Base-by-base conservation (phyloP, 2,888 invertebrate genomes). In the Dione vanillae region DNA sequence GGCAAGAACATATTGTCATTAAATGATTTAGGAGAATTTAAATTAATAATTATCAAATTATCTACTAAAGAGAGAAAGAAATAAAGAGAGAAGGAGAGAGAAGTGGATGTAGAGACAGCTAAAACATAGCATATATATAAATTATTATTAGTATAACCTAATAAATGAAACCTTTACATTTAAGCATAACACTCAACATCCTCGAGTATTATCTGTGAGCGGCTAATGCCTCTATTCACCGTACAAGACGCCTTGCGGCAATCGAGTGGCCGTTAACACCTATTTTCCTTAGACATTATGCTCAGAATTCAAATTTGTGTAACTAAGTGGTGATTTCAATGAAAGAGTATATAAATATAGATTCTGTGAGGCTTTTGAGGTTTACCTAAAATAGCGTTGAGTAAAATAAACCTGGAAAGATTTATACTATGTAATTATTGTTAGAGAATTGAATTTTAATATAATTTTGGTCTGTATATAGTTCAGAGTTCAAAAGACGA, bases 161-260 rank as follows among this genome's bases (percentile, higher is more conserved):
- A 56, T 19, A 40, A 16, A 16, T 11, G 9, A 40, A 56, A 56
- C 16, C 56, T 37, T 56, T 40, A 56, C 16, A 40, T 35, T 54
- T 16, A n/a, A 40, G 56, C 37, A n/a, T 54, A 37, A 37, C 37
- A 35, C 54, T 54, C 49, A 66, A 61, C 47, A 27, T 27, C 11
- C 49, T 67, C 16, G 2, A n/a, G 27, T 40, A 49, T 59, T 49
- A 51, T 49, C 43, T 40, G 19, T n/a, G 54, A 54, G n/a, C 56
- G 37, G 56, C 56, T 40, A 56, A 71, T 47, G 58, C 59, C 37
- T 56, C 37, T 45, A 71, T 65, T 68, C 65, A 72, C 51, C 47
- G 40, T 69, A 54, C 59, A 59, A 71, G 71, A 68, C 65, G 62
- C 51, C 67, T 61, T 59, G 49, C 49, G 61, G 67, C 67, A 43